A percentile compares a stretch with the other conserved stretches of the same genome.
Evolutionary conservation across 1,140 invertebrate genomes (phyloP).

Genomic region (Lucilia cuprina): DNA sequence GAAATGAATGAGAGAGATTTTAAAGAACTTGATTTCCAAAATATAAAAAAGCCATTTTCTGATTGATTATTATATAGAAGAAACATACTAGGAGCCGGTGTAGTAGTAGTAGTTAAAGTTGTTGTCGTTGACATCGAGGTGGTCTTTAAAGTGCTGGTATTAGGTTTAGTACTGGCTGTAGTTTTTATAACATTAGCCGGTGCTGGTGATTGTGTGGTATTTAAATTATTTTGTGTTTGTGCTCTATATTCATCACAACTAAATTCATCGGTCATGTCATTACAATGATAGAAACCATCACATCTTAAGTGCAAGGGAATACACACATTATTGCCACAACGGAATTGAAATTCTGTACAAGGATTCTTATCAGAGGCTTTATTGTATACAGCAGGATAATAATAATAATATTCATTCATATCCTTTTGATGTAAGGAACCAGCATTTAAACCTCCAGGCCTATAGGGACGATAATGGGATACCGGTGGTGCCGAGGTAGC

Average conservation of each 20-base stretch:
- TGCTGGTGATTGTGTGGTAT: conserved; percentile 17
- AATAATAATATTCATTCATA: conserved; percentile 43
- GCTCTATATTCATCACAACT: conserved; percentile 64
- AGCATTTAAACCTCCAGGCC: background rate
- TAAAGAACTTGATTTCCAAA: too few relatives aligned
- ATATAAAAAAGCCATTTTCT: too few relatives aligned
- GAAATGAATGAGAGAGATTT: background rate
- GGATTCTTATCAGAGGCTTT: conserved; percentile 46
- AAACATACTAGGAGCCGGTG: conserved; percentile 12
- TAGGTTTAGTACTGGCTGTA: background rate
- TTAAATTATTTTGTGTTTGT: conserved; percentile 5
- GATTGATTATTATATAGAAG: too few relatives aligned
- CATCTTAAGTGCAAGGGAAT: conserved; percentile 73
- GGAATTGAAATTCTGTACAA: conserved; percentile 62
- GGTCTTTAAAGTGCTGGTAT: background rate
- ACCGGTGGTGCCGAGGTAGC: background rate
- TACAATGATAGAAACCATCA: conserved; percentile 77
- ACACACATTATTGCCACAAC: conserved; percentile 68
- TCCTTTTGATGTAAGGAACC: conserved; percentile 42
- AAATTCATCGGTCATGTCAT: conserved; percentile 77
- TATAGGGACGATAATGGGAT: background rate
- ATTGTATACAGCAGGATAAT: conserved; percentile 43
- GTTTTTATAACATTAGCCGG: conserved; percentile 21
- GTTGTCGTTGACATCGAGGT: conserved; percentile 10
- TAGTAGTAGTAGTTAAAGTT: conserved; percentile 8